These are phyloP conservation scores for Pseudochromis fuscus DNA, from an alignment of 2,797 vertebrate genomes.

Conservation along the genomic window DNA sequence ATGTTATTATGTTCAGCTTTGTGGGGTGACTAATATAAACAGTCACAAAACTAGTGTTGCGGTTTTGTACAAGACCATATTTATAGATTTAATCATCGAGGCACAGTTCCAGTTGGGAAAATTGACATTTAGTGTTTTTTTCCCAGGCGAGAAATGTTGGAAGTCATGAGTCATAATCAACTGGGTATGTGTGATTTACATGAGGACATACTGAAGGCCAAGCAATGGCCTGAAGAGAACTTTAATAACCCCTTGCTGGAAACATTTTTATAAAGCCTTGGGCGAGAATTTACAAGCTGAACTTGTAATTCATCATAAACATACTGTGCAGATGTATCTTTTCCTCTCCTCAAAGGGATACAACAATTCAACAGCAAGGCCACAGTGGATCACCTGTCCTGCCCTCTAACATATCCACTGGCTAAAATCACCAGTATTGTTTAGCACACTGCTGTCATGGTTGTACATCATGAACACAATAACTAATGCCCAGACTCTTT, in stretches of 20 bases:
- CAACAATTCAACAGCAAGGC: neutral
- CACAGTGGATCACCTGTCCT: neutral
- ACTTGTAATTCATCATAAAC: neutral
- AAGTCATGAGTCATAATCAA: conserved; percentile 2
- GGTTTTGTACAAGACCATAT: neutral
- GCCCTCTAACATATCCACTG: neutral
- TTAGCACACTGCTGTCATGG: neutral
- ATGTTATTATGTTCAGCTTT: too few relatives aligned
- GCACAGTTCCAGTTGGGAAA: neutral
- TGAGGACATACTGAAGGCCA: neutral
- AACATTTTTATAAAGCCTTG: neutral
- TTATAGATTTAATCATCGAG: neutral
- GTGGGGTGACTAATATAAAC: too few relatives aligned
- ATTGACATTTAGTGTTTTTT: too few relatives aligned
- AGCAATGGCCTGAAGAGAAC: neutral
- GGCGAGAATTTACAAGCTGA: neutral
- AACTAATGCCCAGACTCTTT: neutral
- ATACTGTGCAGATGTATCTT: neutral
- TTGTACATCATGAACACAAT: neutral
- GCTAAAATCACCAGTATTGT: neutral
- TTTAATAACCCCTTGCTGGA: conserved; percentile 8
- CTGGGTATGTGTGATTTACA: neutral
- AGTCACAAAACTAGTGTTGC: neutral
- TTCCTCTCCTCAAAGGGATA: neutral
- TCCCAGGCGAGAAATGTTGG: neutral